Percentiles rank a stretch among this genome's conserved stretches.
Evolutionary conservation across 2,888 invertebrate species (phyloP).

Genomic region (Cepaea hortensis): DNA sequence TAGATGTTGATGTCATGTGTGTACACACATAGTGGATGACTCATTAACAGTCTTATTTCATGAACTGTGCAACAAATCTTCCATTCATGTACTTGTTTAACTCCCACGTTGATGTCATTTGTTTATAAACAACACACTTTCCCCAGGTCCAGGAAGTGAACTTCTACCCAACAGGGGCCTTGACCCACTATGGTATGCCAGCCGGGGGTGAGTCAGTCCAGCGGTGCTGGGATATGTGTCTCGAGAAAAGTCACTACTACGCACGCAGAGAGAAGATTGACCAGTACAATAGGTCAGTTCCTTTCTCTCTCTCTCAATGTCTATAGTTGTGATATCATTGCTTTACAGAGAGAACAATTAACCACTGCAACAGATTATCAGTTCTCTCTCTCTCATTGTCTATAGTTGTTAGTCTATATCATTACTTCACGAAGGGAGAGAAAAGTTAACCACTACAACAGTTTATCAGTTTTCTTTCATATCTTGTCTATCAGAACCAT

Average conservation of each 20-base stretch:
- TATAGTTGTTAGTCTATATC: not conserved
- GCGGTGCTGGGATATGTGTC: slow-evolving; percentile 75
- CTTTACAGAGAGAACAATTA: too few species aligned
- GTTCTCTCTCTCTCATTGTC: not conserved
- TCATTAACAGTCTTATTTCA: too few species aligned
- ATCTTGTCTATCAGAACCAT: too few species aligned
- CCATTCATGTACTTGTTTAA: too few species aligned
- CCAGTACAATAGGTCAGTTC: slow-evolving; percentile 73
- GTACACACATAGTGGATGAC: too few species aligned
- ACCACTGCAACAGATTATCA: too few species aligned
- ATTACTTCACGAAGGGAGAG: not conserved
- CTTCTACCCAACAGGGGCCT: slow-evolving; percentile 87
- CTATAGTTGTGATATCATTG: not conserved
- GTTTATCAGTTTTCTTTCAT: too few species aligned
- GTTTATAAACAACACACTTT: not conserved
- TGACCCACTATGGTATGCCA: slow-evolving; percentile 87
- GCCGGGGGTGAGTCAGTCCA: slow-evolving; percentile 56
- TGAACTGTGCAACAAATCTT: too few species aligned
- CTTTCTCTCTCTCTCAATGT: not conserved
- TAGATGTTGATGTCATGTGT: too few species aligned
- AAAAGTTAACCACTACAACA: too few species aligned
- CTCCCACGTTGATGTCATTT: too few species aligned
- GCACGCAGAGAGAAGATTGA: slow-evolving; percentile 68
- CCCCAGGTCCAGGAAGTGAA: slow-evolving; percentile 82
- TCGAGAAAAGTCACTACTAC: slow-evolving; percentile 66